phyloP scores from a whole-genome alignment of 2,113 vertebrate genomes.

The Excalfactoria chinensis region DNA sequence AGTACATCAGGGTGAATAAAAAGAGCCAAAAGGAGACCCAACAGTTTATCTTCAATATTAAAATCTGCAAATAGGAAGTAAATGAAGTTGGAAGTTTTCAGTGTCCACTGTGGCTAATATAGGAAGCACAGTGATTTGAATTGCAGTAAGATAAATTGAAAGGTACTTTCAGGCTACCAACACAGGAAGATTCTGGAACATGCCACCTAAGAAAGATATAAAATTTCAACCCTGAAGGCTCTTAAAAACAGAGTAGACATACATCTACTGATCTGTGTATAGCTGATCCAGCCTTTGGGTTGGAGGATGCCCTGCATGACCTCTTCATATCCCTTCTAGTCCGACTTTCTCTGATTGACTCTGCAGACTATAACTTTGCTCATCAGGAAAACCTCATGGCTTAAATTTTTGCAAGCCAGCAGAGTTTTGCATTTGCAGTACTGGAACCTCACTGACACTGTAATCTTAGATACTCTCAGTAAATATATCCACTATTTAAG shows the following conservation, averaged over 20 bases:
- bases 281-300: neutral
- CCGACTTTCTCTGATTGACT: neutral
- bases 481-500: conserved; percentile 17
- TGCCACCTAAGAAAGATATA: neutral
- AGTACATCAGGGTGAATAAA: neutral
- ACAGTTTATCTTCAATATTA: neutral
- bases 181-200: neutral
- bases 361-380: neutral
- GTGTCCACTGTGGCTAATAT: neutral
- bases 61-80: neutral
- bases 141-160: neutral
- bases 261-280: neutral
- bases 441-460: neutral
- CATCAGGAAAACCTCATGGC: neutral
- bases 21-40: neutral
- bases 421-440: neutral
- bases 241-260: neutral
- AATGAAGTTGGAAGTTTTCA: neutral
- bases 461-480: neutral
- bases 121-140: neutral
- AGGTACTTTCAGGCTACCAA: neutral
- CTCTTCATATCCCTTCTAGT: neutral
- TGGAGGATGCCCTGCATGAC: neutral
- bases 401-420: conserved; percentile 9
- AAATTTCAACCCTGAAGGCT: neutral